These are phyloP conservation scores for Drosophila tristis DNA, from an alignment of 1,140 invertebrate species.

Conservation along the genomic window DNA sequence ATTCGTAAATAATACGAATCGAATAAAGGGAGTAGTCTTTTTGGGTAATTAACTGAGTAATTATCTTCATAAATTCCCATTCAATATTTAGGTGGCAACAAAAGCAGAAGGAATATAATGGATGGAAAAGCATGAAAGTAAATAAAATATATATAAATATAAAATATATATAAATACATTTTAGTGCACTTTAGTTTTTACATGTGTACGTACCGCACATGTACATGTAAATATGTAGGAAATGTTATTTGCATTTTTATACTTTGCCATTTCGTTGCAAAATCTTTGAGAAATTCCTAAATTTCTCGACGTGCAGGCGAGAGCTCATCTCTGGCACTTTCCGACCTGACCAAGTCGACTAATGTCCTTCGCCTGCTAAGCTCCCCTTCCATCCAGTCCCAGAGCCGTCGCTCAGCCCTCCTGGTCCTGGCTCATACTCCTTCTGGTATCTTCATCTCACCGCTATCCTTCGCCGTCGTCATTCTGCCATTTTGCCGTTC, in stretches of 20 bases:
- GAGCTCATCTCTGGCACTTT: background rate
- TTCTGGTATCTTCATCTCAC: slow-evolving; percentile 49
- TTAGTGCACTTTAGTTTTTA: no score
- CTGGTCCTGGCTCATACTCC: slow-evolving; percentile 10
- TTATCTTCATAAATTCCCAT: no score
- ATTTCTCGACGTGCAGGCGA: background rate
- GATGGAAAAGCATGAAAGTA: no score
- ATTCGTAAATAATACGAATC: background rate
- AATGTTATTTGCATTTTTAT: no score
- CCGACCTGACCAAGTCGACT: slow-evolving; percentile 48
- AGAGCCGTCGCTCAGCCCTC: background rate
- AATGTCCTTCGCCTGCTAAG: slow-evolving; percentile 25
- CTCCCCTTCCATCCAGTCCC: background rate
- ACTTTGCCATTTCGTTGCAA: no score
- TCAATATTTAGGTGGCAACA: no score
- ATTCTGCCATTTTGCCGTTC: slow-evolving; percentile 33
- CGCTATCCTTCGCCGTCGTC: slow-evolving; percentile 45
- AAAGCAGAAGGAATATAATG: no score
- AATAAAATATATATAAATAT: no score
- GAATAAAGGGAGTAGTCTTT: background rate
- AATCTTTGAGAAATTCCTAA: no score
- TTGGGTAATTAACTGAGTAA: background rate
- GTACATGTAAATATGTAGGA: no score
- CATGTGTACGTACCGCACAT: no score
- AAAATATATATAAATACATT: no score